These are phyloP conservation scores for Pseudochromis fuscus DNA, from an alignment of 2,797 vertebrate species.

Conservation along the genomic window DNA sequence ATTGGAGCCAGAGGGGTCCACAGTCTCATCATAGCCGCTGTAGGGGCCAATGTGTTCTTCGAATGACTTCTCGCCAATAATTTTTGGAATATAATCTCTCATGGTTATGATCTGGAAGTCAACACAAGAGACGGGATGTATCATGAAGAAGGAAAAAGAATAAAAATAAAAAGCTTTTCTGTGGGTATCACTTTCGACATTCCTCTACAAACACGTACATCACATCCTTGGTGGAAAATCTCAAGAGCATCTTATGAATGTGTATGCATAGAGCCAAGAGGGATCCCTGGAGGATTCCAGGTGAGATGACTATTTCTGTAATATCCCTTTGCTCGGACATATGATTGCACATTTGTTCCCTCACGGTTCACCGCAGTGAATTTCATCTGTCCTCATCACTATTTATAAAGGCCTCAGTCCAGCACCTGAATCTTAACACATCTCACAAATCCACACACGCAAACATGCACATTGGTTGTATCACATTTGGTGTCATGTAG, in stretches of 20 bases:
- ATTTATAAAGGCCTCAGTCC: conserved; percentile 61
- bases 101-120: conserved; percentile 90
- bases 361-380: conserved; percentile 47
- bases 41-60: conserved; percentile 87
- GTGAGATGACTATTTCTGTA: conserved; percentile 15
- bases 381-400: conserved; percentile 58
- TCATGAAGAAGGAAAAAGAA: not conserved
- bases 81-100: conserved; percentile 94
- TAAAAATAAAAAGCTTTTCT: conserved; percentile 4
- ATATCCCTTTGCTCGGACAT: conserved; percentile 1
- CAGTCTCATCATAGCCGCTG: conserved; percentile 85
- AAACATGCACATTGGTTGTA: not conserved
- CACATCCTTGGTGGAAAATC: not conserved
- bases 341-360: conserved; percentile 44
- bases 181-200: not conserved
- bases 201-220: not conserved
- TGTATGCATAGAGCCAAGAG: not conserved
- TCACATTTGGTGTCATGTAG: not conserved
- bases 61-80: conserved; percentile 89
- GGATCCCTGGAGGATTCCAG: conserved; percentile 12
- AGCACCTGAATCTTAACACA: conserved; percentile 44
- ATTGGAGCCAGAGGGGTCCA: conserved; percentile 91
- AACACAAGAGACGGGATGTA: not conserved
- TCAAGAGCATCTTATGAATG: not conserved
- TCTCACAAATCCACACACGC: not conserved